Evolutionary conservation across 2,888 invertebrate species (phyloP).

Genomic region (Nudaria mundana): DNA sequence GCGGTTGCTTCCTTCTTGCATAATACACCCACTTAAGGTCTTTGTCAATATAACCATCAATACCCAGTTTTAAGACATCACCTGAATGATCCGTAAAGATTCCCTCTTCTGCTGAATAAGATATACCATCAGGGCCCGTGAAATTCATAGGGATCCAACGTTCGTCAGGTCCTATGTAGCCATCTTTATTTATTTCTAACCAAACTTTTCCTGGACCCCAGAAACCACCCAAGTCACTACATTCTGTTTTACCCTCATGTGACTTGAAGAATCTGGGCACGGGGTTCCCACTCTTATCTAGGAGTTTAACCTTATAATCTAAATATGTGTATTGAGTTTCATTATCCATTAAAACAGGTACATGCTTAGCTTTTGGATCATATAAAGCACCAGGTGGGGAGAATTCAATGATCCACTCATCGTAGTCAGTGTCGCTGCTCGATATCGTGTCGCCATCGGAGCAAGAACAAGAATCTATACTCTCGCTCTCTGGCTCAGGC

Average conservation of each 20-base stretch:
- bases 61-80: constrained; percentile 52
- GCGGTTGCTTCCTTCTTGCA: constrained; percentile 28
- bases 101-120: constrained; percentile 66
- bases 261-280: constrained; percentile 68
- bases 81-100: constrained; percentile 53
- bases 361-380: constrained; percentile 64
- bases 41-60: constrained; percentile 69
- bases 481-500: constrained; percentile 36
- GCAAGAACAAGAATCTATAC: constrained; percentile 69
- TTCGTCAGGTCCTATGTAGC: constrained; percentile 66
- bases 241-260: constrained; percentile 66
- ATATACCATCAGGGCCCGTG: constrained; percentile 66
- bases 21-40: constrained; percentile 69
- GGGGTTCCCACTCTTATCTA: constrained; percentile 66
- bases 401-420: constrained; percentile 72
- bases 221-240: constrained; percentile 73
- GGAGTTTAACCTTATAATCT: constrained; percentile 68
- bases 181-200: constrained; percentile 72
- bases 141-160: constrained; percentile 72
- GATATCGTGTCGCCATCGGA: constrained; percentile 59
- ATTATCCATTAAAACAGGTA: constrained; percentile 40
- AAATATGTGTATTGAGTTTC: constrained; percentile 65
- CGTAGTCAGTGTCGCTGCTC: constrained; percentile 67
- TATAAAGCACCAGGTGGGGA: constrained; percentile 65
- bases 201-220: constrained; percentile 59